Conservation (phyloP, 2,888 invertebrate species). For the Pterostichus madidus region DNA sequence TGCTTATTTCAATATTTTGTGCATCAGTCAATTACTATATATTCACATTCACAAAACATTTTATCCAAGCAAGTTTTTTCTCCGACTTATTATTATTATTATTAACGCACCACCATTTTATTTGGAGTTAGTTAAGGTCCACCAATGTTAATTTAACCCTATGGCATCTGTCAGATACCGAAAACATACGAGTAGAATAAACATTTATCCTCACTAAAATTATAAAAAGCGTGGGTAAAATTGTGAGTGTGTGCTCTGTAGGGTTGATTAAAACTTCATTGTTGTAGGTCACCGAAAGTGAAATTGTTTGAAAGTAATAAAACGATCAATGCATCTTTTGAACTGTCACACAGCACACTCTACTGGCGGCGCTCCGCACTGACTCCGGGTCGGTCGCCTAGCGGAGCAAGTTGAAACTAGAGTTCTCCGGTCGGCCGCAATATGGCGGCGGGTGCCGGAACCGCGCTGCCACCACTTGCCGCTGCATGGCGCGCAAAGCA, state of each 20-base stretch:
- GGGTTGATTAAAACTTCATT: constrained; percentile 49
- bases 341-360: not conserved
- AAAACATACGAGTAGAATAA: too few relatives aligned
- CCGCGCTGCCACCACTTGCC: constrained; percentile 24
- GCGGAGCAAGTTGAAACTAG: constrained; percentile 47
- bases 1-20: too few relatives aligned
- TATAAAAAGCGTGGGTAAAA: not conserved
- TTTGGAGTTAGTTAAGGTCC: too few relatives aligned
- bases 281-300: constrained; percentile 59
- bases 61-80: too few relatives aligned
- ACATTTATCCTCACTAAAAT: too few relatives aligned
- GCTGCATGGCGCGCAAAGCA: not conserved
- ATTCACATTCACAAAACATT: too few relatives aligned
- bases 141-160: too few relatives aligned
- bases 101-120: too few relatives aligned
- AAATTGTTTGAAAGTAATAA: constrained; percentile 61
- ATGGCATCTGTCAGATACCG: too few relatives aligned
- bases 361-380: constrained; percentile 68
- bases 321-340: constrained; percentile 46
- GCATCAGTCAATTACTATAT: too few relatives aligned
- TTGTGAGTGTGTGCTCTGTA: constrained; percentile 8
- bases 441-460: constrained; percentile 47
- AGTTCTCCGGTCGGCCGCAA: constrained; percentile 61
- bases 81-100: too few relatives aligned
- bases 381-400: constrained; percentile 68